Evolutionary conservation across 1,140 invertebrate genomes (phyloP).

Genomic region (Heliothis subflexa): DNA sequence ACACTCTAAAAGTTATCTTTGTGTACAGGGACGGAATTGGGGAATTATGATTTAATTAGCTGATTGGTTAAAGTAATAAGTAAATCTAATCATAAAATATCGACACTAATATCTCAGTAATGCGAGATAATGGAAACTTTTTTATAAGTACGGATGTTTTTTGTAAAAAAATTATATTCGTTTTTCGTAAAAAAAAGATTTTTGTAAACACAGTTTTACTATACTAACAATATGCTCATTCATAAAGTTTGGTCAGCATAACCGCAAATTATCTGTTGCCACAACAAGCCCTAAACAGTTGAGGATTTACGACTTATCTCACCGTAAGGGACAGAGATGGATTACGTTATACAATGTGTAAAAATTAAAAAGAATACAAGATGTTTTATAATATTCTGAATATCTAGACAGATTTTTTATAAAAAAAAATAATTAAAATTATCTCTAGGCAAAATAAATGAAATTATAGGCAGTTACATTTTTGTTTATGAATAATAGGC

Average conservation of each 20-base stretch:
- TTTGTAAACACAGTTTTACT: not conserved
- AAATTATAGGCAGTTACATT: too few relatives aligned
- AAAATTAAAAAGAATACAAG: not conserved
- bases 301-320: conserved; percentile 58
- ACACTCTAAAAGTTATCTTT: conserved; percentile 14
- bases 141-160: too few relatives aligned
- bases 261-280: conserved; percentile 22
- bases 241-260: conserved; percentile 5
- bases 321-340: conserved; percentile 13
- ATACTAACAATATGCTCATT: not conserved
- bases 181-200: not conserved
- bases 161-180: not conserved
- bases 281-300: conserved; percentile 37
- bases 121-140: too few relatives aligned
- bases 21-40: conserved; percentile 12
- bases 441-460: too few relatives aligned
- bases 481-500: too few relatives aligned
- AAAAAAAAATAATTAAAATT: too few relatives aligned
- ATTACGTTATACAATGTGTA: conserved; percentile 4
- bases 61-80: not conserved
- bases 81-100: too few relatives aligned
- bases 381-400: too few relatives aligned
- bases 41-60: not conserved
- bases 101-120: too few relatives aligned
- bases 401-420: too few relatives aligned